Conservation (phyloP, 2,888 invertebrate genomes). For the Mythimna pallens region DNA sequence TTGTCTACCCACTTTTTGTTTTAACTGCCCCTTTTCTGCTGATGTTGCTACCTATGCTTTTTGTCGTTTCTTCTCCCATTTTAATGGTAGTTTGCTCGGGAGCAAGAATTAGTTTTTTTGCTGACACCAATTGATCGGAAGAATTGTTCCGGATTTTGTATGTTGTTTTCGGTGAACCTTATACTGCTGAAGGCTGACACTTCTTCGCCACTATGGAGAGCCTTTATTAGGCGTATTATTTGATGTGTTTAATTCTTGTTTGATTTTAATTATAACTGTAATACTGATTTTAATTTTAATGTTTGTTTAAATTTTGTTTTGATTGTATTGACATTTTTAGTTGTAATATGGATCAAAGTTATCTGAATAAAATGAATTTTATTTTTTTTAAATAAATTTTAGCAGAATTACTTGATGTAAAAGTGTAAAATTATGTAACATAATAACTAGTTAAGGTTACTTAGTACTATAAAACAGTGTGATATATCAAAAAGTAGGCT, state of each 20-base stretch:
- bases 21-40: slow-evolving; percentile 55
- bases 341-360: too few species aligned
- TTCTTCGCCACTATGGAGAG: too few species aligned
- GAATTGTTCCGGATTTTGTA: slow-evolving; percentile 9
- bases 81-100: slow-evolving; percentile 31
- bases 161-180: background rate
- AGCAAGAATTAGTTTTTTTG: slow-evolving; percentile 49
- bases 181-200: too few species aligned
- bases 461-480: background rate
- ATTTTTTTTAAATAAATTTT: too few species aligned
- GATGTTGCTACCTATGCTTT: slow-evolving; percentile 53
- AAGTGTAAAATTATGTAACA: background rate
- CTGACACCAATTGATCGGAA: slow-evolving; percentile 18
- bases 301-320: too few species aligned
- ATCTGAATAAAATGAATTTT: too few species aligned
- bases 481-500: background rate
- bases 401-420: background rate
- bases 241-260: too few species aligned
- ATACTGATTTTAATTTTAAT: too few species aligned
- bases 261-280: too few species aligned
- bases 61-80: slow-evolving; percentile 37
- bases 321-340: too few species aligned
- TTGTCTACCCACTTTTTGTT: slow-evolving; percentile 59
- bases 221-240: too few species aligned
- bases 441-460: background rate